A percentile compares a stretch with the other conserved stretches of the same genome.
These are phyloP conservation scores for Aphidoletes aphidimyza DNA, from an alignment of 2,888 invertebrate genomes.

Conservation along the genomic window DNA sequence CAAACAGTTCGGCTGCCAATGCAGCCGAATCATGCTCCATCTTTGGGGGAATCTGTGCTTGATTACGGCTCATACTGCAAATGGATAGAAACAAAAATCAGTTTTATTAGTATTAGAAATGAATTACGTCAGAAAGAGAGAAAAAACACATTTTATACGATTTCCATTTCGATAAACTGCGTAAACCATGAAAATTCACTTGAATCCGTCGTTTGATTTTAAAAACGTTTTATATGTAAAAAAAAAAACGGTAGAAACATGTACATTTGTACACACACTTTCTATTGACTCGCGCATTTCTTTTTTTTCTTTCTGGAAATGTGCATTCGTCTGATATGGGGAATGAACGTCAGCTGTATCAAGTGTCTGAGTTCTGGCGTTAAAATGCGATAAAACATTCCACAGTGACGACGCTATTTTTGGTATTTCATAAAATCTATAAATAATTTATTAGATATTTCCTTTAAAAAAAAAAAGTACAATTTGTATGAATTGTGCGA, in stretches of 20 bases:
- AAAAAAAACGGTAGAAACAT: neutral
- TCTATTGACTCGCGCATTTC: neutral
- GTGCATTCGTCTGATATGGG: too few relatives aligned
- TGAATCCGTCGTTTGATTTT: too few relatives aligned
- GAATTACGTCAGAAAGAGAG: too few relatives aligned
- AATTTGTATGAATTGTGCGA: neutral
- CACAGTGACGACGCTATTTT: neutral
- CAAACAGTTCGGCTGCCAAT: constrained; percentile 87
- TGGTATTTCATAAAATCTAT: constrained; percentile 10
- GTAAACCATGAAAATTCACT: too few relatives aligned
- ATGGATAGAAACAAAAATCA: neutral
- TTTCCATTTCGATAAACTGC: too few relatives aligned
- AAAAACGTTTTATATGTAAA: neutral
- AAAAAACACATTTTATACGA: too few relatives aligned
- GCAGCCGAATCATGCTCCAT: constrained; percentile 69
- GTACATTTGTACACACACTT: neutral
- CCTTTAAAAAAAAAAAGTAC: neutral
- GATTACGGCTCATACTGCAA: constrained; percentile 63
- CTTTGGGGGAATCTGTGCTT: constrained; percentile 62
- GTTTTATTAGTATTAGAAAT: too few relatives aligned
- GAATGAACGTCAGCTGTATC: neutral
- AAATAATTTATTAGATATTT: constrained; percentile 37
- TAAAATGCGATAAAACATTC: neutral
- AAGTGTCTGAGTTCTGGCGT: constrained; percentile 35
- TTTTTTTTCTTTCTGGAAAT: neutral